A percentile compares a stretch with the other conserved stretches of the same genome.
phyloP scores from a whole-genome alignment of 2,113 vertebrate species.

The Dromas ardeola region DNA sequence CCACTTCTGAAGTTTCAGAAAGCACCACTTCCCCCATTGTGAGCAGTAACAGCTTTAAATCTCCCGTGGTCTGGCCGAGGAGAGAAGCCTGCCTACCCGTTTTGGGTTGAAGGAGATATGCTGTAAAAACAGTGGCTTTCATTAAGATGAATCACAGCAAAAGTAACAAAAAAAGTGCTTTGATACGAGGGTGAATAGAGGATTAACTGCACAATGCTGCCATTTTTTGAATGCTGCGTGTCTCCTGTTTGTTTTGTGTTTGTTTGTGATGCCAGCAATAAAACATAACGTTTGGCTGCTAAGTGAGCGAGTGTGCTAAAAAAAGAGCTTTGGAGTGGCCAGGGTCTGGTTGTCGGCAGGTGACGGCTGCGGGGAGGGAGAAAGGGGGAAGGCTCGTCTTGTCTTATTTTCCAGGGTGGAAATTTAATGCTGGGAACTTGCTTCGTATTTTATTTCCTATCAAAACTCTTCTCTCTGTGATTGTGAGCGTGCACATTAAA shows the following conservation, averaged over 20 bases:
- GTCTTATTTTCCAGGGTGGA: not conserved
- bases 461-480: not conserved
- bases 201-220: conserved; percentile 12
- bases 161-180: conserved; percentile 27
- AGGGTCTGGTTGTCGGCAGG: not conserved
- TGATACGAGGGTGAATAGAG: not conserved
- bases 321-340: not conserved
- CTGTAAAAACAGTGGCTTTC: not conserved
- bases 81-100: rapidly evolving
- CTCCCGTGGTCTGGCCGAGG: not conserved
- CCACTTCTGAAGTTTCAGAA: not conserved
- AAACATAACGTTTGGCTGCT: conserved; percentile 26
- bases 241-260: not conserved
- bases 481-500: not conserved
- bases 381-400: not conserved
- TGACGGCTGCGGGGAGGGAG: not conserved
- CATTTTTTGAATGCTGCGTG: not conserved
- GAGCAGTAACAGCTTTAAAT: not conserved
- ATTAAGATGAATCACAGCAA: not conserved
- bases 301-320: not conserved
- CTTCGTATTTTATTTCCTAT: not conserved
- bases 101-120: not conserved
- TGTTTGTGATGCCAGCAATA: not conserved
- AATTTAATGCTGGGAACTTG: not conserved
- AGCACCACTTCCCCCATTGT: not conserved